Evolutionary conservation across 2,888 invertebrate genomes (phyloP).

Genomic region (Chydorus sphaericus): DNA sequence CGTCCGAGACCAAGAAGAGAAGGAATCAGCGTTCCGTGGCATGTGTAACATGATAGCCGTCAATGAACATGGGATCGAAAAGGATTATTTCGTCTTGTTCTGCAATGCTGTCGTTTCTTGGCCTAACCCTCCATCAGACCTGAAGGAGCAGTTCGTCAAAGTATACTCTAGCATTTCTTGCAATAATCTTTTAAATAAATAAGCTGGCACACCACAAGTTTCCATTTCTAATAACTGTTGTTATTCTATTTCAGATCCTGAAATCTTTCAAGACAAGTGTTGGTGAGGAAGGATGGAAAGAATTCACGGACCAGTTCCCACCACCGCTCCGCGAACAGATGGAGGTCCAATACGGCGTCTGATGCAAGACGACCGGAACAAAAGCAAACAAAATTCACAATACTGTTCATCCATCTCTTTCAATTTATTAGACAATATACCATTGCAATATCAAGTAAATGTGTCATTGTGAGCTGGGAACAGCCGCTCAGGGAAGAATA

Average conservation of each 20-base stretch:
- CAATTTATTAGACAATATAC: background rate
- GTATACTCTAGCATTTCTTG: conserved; percentile 34
- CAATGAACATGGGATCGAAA: conserved; percentile 90
- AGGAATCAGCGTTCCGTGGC: conserved; percentile 97
- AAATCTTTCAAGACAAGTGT: conserved; percentile 96
- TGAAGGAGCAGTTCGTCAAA: conserved; percentile 95
- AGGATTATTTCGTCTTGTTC: conserved; percentile 98
- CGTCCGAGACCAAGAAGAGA: conserved; percentile 98
- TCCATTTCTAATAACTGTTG: too few relatives aligned
- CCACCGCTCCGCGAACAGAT: conserved; percentile 81
- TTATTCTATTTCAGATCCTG: conserved; percentile 51
- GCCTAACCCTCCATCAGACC: conserved; percentile 84
- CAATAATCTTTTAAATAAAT: background rate
- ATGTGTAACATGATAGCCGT: conserved; percentile 99
- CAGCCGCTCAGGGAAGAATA: too few relatives aligned
- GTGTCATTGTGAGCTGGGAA: background rate
- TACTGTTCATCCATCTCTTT: background rate
- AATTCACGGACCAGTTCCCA: conserved; percentile 95
- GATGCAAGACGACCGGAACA: conserved; percentile 32
- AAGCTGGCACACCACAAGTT: too few relatives aligned
- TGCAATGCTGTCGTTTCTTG: conserved; percentile 99
- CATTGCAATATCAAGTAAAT: too few relatives aligned
- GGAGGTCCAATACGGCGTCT: conserved; percentile 70
- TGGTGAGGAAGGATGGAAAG: conserved; percentile 85
- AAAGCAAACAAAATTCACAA: too few relatives aligned